Evolutionary conservation across 2,113 vertebrate species (phyloP), one percentile per base, ranked within the genome.

Genomic region (Leucopsar rothschildi): DNA sequence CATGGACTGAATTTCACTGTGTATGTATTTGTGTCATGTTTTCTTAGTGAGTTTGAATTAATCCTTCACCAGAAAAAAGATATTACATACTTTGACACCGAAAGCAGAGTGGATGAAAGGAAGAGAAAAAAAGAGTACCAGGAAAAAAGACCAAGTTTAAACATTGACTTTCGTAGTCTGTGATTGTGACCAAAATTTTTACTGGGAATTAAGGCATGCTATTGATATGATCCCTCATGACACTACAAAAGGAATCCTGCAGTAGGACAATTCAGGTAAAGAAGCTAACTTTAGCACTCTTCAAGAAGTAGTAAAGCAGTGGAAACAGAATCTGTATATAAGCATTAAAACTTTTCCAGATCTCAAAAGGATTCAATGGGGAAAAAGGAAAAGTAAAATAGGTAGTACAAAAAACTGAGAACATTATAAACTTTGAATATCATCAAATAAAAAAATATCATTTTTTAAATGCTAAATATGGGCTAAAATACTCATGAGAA

Each of bases 91-190:
- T 94, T 72, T 92, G 77, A 91, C 83, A 84, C 14, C 40, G 50
- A 95, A 92, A 94, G 52, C 89, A 97, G 93, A 95, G 44, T 82
- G 92, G 71, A 89, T 81, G 40, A 85, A 86, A 96, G 47, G 69
- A 88, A 79, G 47, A 76, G 14, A 60, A 49, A 45, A 90, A 83
- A 69, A 90, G 3, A 86, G 49, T 89, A 95, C 80, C 50, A 59
- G 70, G 93, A 91, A 96, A 94, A 87, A 95, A 93, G 61, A 57
- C 40, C 55, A 96, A 97, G 63, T 83, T 59, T 72, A 86, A 69
- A 29, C 60, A 95, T 1, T 7, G 10, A 65, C 84, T 95, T 96
- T 92, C 3, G 1, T 93, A 57, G 61, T 90, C 73, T 85, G 24
- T 10, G 28, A 49, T 92, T 9, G 2, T 90, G 40, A 93, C 22